These are phyloP conservation scores for Trichechus manatus DNA, from an alignment of 2,113 vertebrate species.

Conservation along the genomic window DNA sequence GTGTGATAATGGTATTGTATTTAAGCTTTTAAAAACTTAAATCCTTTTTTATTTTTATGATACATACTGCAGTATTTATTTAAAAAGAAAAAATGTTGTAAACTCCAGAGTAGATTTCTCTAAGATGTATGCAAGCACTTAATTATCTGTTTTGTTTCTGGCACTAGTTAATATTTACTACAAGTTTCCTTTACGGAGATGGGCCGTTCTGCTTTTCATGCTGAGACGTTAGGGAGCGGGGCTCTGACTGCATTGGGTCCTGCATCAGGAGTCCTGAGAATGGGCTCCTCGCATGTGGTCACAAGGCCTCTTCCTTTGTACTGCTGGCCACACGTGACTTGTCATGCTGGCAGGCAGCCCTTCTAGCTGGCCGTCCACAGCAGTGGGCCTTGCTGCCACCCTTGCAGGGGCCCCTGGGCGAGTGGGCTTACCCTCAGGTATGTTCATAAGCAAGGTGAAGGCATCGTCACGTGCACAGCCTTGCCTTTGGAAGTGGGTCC, in stretches of 20 bases:
- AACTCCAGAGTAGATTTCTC: not conserved
- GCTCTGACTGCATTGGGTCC: not conserved
- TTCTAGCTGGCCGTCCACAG: not conserved
- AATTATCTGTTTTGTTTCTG: slow-evolving; percentile 1
- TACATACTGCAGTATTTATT: not conserved
- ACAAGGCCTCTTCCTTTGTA: not conserved
- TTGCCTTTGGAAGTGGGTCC: not conserved
- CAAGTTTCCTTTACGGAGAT: not conserved
- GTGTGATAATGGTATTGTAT: not conserved
- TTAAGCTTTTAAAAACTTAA: slow-evolving; percentile 15
- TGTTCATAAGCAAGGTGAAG: not conserved
- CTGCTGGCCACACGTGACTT: not conserved
- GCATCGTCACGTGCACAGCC: not conserved
- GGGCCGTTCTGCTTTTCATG: not conserved
- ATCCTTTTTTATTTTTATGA: not conserved
- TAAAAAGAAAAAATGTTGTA: not conserved
- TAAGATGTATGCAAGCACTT: not conserved
- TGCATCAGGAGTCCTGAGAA: not conserved
- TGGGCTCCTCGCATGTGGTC: not conserved
- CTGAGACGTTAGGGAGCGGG: not conserved
- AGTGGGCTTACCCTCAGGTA: too few species aligned
- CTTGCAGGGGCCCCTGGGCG: not conserved
- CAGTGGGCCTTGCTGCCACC: not conserved
- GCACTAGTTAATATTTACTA: not conserved
- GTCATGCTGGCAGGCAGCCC: not conserved